phyloP scores from a whole-genome alignment of 2,113 vertebrate genomes.

The Embiotoca jacksoni region DNA sequence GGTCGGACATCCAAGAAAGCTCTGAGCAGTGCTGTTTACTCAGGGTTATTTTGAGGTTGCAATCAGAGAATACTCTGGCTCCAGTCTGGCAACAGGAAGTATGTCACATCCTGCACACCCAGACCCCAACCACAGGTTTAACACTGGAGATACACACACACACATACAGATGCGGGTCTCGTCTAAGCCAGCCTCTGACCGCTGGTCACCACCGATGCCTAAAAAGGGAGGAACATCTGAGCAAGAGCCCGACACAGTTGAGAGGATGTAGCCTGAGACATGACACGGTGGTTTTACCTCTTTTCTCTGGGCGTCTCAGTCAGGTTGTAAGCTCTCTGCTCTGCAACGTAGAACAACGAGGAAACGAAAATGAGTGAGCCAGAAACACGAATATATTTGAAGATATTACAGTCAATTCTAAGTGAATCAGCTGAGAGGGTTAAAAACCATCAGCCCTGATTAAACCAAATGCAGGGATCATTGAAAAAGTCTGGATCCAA shows the following conservation, averaged over 20 bases:
- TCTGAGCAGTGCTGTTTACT: conserved; percentile 55
- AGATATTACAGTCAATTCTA: not conserved
- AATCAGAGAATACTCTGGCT: conserved; percentile 65
- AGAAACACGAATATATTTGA: conserved; percentile 9
- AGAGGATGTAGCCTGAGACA: conserved; percentile 27
- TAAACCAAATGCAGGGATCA: conserved; percentile 37
- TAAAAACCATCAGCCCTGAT: conserved; percentile 27
- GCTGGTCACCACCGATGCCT: conserved; percentile 39
- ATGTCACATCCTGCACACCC: conserved; percentile 74
- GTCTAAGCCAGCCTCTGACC: conserved; percentile 40
- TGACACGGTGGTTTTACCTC: conserved; percentile 84
- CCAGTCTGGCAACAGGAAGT: conserved; percentile 67
- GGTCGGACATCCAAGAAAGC: conserved; percentile 45
- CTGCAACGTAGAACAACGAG: conserved; percentile 82
- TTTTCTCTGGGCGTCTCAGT: conserved; percentile 85
- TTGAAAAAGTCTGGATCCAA: conserved; percentile 40
- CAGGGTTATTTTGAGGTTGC: conserved; percentile 71
- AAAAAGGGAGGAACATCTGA: conserved; percentile 43
- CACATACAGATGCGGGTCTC: conserved; percentile 18
- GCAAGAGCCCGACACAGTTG: conserved; percentile 26
- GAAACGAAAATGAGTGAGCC: conserved; percentile 23
- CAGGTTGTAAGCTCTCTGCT: conserved; percentile 85
- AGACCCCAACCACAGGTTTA: conserved; percentile 67
- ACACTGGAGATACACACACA: conserved; percentile 37
- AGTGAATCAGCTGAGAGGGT: conserved; percentile 16